These are phyloP conservation scores for Pararge aegeria DNA, from an alignment of 1,140 invertebrate species.

Conservation along the genomic window DNA sequence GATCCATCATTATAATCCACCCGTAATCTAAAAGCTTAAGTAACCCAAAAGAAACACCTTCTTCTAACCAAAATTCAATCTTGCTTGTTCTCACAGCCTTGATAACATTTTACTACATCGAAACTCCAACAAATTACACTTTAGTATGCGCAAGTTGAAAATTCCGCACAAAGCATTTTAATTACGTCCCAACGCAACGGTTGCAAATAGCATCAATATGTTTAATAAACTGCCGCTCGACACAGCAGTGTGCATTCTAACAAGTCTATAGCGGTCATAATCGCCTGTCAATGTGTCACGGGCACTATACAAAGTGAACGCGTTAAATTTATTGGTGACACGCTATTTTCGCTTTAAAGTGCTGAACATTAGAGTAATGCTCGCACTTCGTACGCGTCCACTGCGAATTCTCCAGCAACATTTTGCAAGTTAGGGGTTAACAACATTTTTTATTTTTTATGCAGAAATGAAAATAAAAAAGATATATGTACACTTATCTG, in stretches of 20 bases:
- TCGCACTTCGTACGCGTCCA: constrained; percentile 55
- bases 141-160: background rate
- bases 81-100: too few species aligned
- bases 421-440: constrained; percentile 36
- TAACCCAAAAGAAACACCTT: too few species aligned
- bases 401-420: constrained; percentile 52
- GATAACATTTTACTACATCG: background rate
- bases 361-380: constrained; percentile 62
- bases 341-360: constrained; percentile 57
- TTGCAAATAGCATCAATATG: constrained; percentile 44
- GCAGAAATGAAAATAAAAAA: too few species aligned
- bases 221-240: constrained; percentile 45
- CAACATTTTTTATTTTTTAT: constrained; percentile 33
- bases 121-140: background rate
- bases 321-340: constrained; percentile 42
- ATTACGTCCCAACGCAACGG: constrained; percentile 3
- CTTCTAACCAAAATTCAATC: too few species aligned
- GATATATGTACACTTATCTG: too few species aligned
- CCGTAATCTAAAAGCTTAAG: too few species aligned
- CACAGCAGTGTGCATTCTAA: constrained; percentile 30
- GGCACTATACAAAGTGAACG: constrained; percentile 43
- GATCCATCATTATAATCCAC: too few species aligned
- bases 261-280: constrained; percentile 59
- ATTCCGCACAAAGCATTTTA: constrained; percentile 9
- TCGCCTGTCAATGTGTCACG: constrained; percentile 56